Percentiles rank a stretch among this genome's conserved stretches.
Evolutionary conservation across 2,888 invertebrate species (phyloP).

Genomic region (Tipula lateralis): DNA sequence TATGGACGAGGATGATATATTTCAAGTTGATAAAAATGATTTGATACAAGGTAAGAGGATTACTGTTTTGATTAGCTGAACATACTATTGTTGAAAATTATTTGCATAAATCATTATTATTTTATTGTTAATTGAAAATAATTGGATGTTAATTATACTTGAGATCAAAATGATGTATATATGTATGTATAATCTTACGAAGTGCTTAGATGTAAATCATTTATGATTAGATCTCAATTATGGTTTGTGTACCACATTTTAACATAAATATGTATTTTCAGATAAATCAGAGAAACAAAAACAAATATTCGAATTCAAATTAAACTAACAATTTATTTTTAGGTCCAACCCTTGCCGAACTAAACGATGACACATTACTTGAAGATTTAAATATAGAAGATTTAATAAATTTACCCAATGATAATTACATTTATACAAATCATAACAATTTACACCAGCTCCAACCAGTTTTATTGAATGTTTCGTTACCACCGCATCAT

Average conservation of each 20-base stretch:
- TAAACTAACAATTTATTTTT: neutral
- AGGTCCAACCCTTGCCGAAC: constrained; percentile 75
- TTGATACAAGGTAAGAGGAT: constrained; percentile 57
- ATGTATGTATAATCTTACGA: neutral
- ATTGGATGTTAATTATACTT: neutral
- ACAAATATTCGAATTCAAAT: neutral
- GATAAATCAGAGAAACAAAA: neutral
- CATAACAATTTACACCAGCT: constrained; percentile 38
- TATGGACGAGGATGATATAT: constrained; percentile 85
- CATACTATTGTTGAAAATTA: neutral
- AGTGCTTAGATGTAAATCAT: neutral
- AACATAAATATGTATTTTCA: neutral
- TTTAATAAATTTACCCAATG: constrained; percentile 44
- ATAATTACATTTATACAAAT: constrained; percentile 31
- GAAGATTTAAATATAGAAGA: constrained; percentile 86
- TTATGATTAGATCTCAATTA: neutral
- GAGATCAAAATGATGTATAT: neutral
- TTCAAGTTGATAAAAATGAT: constrained; percentile 83
- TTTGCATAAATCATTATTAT: constrained; percentile 19
- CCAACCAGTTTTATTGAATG: constrained; percentile 41
- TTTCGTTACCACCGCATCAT: constrained; percentile 34
- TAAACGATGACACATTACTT: constrained; percentile 73
- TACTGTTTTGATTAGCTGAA: neutral
- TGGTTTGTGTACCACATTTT: neutral
- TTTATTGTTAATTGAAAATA: neutral